Evolutionary conservation across 2,113 vertebrate genomes (phyloP).

Genomic region (Taurulus bubalis): DNA sequence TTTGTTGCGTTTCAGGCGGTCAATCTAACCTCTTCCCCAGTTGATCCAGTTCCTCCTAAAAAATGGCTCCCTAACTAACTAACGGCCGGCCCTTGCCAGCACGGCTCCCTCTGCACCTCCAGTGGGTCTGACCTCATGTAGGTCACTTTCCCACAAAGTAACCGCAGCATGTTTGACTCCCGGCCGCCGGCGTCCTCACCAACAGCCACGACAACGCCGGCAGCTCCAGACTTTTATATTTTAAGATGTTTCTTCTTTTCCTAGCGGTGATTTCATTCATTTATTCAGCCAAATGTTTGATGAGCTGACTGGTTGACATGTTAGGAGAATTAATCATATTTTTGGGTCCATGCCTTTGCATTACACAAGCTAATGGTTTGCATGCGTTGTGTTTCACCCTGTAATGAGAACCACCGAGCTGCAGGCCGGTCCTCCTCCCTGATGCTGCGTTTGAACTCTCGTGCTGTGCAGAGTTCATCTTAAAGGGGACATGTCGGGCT

Average conservation of each 20-base stretch:
- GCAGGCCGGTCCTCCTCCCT: neutral
- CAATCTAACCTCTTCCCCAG: constrained; percentile 29
- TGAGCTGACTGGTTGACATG: neutral
- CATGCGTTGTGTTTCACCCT: constrained; percentile 16
- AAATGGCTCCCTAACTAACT: constrained; percentile 10
- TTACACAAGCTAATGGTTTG: neutral
- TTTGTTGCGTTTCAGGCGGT: constrained; percentile 9
- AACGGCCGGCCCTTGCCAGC: constrained; percentile 14
- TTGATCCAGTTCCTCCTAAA: constrained; percentile 17
- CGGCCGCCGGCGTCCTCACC: neutral
- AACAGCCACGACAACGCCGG: neutral
- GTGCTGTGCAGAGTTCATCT: neutral
- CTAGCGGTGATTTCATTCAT: neutral
- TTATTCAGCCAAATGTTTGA: constrained; percentile 15
- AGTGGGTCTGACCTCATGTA: constrained; percentile 29
- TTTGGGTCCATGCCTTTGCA: neutral
- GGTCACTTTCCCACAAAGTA: constrained; percentile 49
- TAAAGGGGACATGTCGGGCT: neutral
- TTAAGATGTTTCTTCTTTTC: neutral
- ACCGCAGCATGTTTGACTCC: constrained; percentile 37
- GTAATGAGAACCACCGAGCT: constrained; percentile 19
- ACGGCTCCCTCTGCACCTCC: constrained; percentile 6
- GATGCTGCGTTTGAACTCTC: neutral
- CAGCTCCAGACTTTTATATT: neutral
- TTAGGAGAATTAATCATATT: neutral